These are phyloP conservation scores for Sminthurinus aureus DNA, from an alignment of 2,888 invertebrate genomes.

Conservation along the genomic window DNA sequence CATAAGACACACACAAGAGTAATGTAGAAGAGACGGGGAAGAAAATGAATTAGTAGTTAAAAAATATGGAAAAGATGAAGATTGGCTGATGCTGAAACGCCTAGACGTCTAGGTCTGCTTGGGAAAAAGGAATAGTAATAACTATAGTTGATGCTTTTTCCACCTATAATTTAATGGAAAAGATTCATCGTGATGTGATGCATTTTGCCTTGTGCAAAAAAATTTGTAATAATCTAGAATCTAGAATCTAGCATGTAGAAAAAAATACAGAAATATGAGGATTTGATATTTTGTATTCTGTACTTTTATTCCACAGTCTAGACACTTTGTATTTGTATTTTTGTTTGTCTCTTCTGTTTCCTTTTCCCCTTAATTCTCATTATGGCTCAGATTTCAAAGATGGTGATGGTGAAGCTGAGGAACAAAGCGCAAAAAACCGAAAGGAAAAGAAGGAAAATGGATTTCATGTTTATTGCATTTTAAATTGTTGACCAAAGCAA, in stretches of 20 bases:
- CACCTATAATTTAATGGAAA: constrained; percentile 33
- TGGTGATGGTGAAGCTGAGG: not conserved
- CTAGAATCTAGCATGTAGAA: too few relatives aligned
- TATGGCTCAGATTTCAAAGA: not conserved
- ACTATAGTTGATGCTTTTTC: constrained; percentile 27
- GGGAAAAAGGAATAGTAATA: constrained; percentile 20
- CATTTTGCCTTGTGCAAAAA: constrained; percentile 37
- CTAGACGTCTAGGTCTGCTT: not conserved
- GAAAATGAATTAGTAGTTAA: not conserved
- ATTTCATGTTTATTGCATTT: constrained; percentile 3
- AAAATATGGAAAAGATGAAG: constrained; percentile 13
- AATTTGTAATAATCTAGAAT: constrained; percentile 16
- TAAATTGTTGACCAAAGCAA: constrained; percentile 17
- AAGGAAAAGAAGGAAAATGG: not conserved
- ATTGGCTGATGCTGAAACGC: too few relatives aligned
- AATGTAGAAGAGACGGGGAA: not conserved
- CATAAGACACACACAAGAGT: not conserved
- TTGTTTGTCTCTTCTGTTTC: not conserved
- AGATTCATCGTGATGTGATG: constrained; percentile 10
- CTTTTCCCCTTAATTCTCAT: not conserved
- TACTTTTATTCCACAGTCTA: not conserved
- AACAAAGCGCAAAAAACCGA: not conserved
- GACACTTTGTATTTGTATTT: not conserved
- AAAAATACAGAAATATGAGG: not conserved
- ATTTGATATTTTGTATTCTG: not conserved